Conservation (phyloP, 2,113 vertebrate species). For the Anarrhichthys ocellatus region DNA sequence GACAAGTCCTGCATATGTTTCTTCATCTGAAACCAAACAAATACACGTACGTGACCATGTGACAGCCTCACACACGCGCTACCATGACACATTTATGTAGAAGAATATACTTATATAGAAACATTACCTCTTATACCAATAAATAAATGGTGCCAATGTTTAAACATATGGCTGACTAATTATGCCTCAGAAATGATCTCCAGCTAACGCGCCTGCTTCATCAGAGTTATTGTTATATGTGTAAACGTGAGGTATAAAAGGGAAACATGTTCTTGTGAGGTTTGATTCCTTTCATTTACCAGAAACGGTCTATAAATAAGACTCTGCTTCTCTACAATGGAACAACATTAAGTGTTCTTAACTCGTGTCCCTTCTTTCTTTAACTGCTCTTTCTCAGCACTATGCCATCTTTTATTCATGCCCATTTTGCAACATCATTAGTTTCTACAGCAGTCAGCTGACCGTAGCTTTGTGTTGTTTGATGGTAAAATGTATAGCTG, state of each 20-base stretch:
- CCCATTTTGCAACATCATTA: neutral
- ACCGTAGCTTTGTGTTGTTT: neutral
- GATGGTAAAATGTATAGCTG: neutral
- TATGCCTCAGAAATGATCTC: neutral
- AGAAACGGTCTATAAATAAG: neutral
- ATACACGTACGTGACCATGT: neutral
- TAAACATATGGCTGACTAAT: neutral
- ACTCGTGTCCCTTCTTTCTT: constrained; percentile 9
- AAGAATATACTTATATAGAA: neutral
- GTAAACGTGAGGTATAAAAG: no score
- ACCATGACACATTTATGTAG: neutral
- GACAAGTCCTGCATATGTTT: constrained; percentile 95
- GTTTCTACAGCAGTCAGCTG: neutral
- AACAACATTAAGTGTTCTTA: neutral
- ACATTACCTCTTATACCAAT: neutral
- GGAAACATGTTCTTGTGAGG: no score
- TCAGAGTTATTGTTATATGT: neutral
- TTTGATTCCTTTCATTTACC: neutral
- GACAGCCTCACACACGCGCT: neutral
- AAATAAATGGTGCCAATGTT: neutral
- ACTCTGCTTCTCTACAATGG: neutral
- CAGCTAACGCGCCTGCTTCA: neutral
- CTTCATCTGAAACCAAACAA: constrained; percentile 88
- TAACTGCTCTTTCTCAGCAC: neutral
- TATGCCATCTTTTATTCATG: neutral